Conservation (phyloP, 2,888 invertebrate species). For the Leptopilina syphax region DNA sequence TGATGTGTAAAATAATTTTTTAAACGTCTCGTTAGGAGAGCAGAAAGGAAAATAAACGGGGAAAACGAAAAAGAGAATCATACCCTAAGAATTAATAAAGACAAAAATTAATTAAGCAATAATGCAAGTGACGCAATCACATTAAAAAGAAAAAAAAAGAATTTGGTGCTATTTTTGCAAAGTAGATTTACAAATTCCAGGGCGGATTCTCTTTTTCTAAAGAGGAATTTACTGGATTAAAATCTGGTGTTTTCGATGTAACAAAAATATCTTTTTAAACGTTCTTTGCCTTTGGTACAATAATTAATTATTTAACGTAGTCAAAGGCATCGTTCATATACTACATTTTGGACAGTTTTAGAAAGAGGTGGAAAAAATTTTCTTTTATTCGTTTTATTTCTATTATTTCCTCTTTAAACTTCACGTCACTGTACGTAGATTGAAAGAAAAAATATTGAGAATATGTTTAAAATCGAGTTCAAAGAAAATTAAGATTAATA, state of each 20-base stretch:
- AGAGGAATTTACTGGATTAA: not conserved
- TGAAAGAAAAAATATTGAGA: too few relatives aligned
- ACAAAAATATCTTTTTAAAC: slow-evolving; percentile 18
- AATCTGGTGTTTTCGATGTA: not conserved
- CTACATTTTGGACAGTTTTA: too few relatives aligned
- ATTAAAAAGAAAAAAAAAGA: not conserved
- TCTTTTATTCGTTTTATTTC: too few relatives aligned
- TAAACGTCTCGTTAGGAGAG: slow-evolving; percentile 29
- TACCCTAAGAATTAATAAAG: not conserved
- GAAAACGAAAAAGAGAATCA: slow-evolving; percentile 32
- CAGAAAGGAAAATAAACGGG: not conserved
- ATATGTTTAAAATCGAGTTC: too few relatives aligned
- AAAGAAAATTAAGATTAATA: too few relatives aligned
- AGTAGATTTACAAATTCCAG: slow-evolving; percentile 18
- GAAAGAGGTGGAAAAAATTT: too few relatives aligned
- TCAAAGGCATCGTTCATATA: not conserved
- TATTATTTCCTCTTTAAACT: too few relatives aligned
- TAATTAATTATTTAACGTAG: slow-evolving; percentile 34
- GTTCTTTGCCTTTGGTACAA: slow-evolving; percentile 39
- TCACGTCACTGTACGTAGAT: too few relatives aligned
- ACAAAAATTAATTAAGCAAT: not conserved
- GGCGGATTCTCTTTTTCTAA: slow-evolving; percentile 31
- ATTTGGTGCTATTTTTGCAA: slow-evolving; percentile 41
- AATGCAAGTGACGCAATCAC: slow-evolving; percentile 2
- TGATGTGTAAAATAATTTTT: slow-evolving; percentile 36